A percentile compares a stretch with the other conserved stretches of the same genome.
Conservation (phyloP, 2,113 vertebrate species). For the Meleagris gallopavo region DNA sequence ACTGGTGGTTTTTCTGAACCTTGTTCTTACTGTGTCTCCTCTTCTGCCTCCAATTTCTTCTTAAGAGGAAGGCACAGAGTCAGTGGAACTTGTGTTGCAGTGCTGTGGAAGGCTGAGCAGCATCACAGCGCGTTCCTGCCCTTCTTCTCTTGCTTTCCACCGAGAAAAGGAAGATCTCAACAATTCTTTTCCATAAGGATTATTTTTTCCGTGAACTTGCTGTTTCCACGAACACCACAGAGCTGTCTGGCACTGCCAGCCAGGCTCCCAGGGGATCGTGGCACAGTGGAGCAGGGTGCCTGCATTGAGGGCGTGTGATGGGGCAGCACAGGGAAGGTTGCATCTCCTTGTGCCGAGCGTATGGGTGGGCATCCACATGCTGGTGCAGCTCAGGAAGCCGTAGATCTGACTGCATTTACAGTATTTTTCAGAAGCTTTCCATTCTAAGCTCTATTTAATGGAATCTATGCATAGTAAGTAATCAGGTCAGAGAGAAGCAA, state of each 20-base stretch:
- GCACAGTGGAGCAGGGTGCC: rapidly evolving
- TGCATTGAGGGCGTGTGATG: rapidly evolving
- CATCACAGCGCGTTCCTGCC: background rate
- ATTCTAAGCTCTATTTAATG: conserved; percentile 87
- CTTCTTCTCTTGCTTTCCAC: background rate
- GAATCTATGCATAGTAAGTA: conserved; percentile 86
- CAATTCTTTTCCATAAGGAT: background rate
- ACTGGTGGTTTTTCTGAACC: background rate
- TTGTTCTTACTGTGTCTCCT: background rate
- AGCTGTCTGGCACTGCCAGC: background rate
- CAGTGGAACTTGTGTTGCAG: background rate
- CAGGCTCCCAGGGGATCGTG: background rate
- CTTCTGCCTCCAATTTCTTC: background rate
- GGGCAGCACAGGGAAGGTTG: background rate
- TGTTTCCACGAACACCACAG: rapidly evolving
- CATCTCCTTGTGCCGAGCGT: rapidly evolving
- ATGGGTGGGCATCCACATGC: background rate
- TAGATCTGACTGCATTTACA: conserved; percentile 62
- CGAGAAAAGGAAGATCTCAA: background rate
- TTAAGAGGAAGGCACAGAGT: background rate
- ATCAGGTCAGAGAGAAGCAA: conserved; percentile 82
- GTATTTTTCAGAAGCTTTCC: conserved; percentile 74
- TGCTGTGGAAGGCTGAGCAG: background rate
- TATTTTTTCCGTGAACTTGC: background rate
- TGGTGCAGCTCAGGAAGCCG: background rate